These are phyloP conservation scores for Streblospio benedicti DNA, from an alignment of 1,140 invertebrate genomes.

Conservation along the genomic window DNA sequence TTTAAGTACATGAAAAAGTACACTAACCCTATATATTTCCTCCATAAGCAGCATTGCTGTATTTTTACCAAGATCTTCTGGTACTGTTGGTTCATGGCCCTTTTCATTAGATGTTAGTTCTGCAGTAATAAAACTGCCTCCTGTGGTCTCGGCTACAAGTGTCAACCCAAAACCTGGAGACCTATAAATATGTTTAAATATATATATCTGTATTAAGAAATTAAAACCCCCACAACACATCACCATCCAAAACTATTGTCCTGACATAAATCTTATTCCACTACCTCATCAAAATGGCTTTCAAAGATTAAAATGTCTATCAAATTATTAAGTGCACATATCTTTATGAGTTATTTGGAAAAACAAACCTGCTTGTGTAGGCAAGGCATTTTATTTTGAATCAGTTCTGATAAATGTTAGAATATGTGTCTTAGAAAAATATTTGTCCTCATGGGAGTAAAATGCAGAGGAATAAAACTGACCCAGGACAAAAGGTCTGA, in stretches of 20 bases:
- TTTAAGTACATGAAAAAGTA: too few relatives aligned
- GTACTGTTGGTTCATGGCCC: slow-evolving; percentile 51
- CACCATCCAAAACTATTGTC: background rate
- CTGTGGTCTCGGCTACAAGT: slow-evolving; percentile 83
- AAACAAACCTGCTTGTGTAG: too few relatives aligned
- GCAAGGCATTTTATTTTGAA: too few relatives aligned
- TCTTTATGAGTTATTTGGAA: slow-evolving; percentile 7
- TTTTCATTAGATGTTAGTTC: slow-evolving; percentile 51
- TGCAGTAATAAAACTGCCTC: slow-evolving; percentile 62
- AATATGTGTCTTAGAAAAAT: too few relatives aligned
- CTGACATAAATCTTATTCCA: too few relatives aligned
- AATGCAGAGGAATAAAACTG: too few relatives aligned
- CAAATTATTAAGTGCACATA: slow-evolving; percentile 2
- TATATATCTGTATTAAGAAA: too few relatives aligned
- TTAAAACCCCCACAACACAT: background rate
- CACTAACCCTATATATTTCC: slow-evolving; percentile 68
- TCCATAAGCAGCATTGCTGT: slow-evolving; percentile 73
- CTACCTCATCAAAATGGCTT: background rate
- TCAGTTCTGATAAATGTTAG: too few relatives aligned
- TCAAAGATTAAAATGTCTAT: background rate
- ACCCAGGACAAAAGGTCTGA: too few relatives aligned
- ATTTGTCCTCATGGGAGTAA: too few relatives aligned
- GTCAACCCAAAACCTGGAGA: slow-evolving; percentile 78
- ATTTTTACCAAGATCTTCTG: slow-evolving; percentile 82
- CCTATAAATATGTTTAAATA: slow-evolving; percentile 31